Conservation (phyloP, 2,113 vertebrate species). For the Delphinus delphis region DNA sequence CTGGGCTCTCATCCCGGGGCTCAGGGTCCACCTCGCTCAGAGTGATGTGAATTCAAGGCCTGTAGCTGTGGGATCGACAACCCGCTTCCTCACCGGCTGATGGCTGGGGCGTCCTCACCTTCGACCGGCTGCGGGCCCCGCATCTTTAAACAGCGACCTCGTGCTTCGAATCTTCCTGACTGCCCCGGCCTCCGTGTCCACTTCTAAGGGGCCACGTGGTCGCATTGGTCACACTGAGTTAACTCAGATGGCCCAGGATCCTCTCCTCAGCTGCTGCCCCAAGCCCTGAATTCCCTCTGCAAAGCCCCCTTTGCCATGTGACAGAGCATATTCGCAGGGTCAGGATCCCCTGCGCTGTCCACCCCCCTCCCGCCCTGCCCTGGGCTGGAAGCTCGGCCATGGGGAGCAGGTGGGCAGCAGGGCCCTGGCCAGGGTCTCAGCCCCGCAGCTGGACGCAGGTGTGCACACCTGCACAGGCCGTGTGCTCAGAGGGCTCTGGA, state of each 20-base stretch:
- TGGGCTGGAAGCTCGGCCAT: neutral
- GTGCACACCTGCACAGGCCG: neutral
- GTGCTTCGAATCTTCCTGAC: neutral
- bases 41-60: neutral
- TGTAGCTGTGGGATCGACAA: fast-evolving
- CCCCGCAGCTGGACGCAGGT: neutral
- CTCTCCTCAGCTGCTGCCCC: too few relatives aligned
- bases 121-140: fast-evolving
- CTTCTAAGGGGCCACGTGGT: neutral
- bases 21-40: neutral
- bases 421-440: neutral
- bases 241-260: too few relatives aligned
- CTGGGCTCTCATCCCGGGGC: neutral
- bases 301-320: fast-evolving
- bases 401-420: neutral
- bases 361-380: neutral
- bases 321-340: too few relatives aligned
- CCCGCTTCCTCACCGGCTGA: neutral
- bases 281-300: neutral
- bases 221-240: fast-evolving
- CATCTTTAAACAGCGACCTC: neutral
- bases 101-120: neutral
- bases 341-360: fast-evolving
- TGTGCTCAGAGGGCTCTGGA: neutral
- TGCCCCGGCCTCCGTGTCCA: neutral